phyloP scores from a whole-genome alignment of 1,140 invertebrate species.

The Drosophila oshimai region DNA sequence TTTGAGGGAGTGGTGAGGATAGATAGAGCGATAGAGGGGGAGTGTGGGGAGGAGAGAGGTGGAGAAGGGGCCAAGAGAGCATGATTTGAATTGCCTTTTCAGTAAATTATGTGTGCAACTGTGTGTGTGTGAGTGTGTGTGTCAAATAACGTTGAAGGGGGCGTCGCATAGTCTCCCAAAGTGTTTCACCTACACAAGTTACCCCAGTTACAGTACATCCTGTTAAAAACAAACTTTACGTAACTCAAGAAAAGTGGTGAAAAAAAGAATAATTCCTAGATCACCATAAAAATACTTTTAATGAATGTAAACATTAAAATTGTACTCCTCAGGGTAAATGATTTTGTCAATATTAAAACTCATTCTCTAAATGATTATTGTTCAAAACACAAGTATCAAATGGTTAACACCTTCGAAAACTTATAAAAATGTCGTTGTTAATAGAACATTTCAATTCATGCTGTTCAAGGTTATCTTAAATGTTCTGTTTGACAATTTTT shows the following conservation, averaged over 20 bases:
- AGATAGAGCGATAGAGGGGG: conserved; percentile 1
- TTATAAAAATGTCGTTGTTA: no score
- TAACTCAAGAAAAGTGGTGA: background rate
- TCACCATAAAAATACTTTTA: no score
- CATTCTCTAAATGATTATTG: no score
- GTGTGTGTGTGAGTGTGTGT: conserved; percentile 11
- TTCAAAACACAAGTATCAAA: no score
- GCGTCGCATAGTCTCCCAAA: conserved; percentile 69
- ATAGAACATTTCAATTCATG: no score
- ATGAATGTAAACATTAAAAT: no score
- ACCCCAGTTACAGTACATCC: background rate
- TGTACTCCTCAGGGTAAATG: no score
- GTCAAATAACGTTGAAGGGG: conserved; percentile 59
- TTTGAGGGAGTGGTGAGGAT: conserved; percentile 33
- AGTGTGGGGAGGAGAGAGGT: conserved; percentile 1
- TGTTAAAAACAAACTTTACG: background rate
- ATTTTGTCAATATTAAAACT: no score
- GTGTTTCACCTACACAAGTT: conserved; percentile 38
- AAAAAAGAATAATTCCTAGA: no score
- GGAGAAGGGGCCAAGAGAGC: conserved; percentile 14
- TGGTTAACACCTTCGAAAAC: no score
- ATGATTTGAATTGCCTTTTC: conserved; percentile 60
- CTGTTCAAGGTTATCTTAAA: no score
- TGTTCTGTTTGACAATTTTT: no score
- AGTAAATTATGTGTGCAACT: conserved; percentile 45